Evolutionary conservation across 2,888 invertebrate species (phyloP).

Genomic region (Drosophila rubida): DNA sequence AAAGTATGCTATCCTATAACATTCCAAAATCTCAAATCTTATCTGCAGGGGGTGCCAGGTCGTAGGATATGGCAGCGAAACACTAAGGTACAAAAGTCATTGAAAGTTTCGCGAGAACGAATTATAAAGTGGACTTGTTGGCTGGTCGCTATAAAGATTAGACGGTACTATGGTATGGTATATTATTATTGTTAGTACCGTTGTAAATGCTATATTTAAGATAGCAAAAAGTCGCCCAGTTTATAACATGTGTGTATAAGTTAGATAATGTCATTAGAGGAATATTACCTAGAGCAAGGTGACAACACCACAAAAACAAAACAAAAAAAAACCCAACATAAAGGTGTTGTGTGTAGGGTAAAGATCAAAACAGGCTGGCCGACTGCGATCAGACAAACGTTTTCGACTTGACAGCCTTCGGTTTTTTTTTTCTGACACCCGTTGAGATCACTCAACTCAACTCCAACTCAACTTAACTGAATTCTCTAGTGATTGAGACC

Average conservation of each 20-base stretch:
- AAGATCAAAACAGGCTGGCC: slow-evolving; percentile 56
- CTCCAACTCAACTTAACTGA: slow-evolving; percentile 37
- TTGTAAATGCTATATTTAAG: slow-evolving; percentile 71
- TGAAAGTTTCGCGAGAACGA: slow-evolving; percentile 30
- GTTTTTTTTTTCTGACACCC: slow-evolving; percentile 21
- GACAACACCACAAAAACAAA: slow-evolving; percentile 3
- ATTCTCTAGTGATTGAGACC: slow-evolving; percentile 33
- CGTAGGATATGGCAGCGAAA: not conserved
- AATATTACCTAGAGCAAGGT: slow-evolving; percentile 30
- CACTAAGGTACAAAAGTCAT: slow-evolving; percentile 67
- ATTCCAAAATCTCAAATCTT: slow-evolving; percentile 49
- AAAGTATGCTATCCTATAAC: slow-evolving; percentile 3
- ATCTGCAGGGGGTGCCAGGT: slow-evolving; percentile 35
- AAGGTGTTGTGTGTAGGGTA: slow-evolving; percentile 38
- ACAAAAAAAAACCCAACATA: slow-evolving; percentile 34
- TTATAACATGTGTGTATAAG: slow-evolving; percentile 39
- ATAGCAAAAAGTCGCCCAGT: slow-evolving; percentile 55
- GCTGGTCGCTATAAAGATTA: slow-evolving; percentile 65
- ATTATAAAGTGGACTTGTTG: slow-evolving; percentile 44
- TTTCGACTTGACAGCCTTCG: slow-evolving; percentile 52
- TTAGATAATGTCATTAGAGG: slow-evolving; percentile 42
- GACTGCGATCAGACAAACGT: slow-evolving; percentile 16
- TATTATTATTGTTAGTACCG: slow-evolving; percentile 58
- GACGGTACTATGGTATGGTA: slow-evolving; percentile 44
- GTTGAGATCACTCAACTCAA: slow-evolving; percentile 44